A percentile compares a stretch with the other conserved stretches of the same genome.
These are phyloP conservation scores for Synanceia verrucosa DNA, from an alignment of 2,797 vertebrate species.

Conservation along the genomic window DNA sequence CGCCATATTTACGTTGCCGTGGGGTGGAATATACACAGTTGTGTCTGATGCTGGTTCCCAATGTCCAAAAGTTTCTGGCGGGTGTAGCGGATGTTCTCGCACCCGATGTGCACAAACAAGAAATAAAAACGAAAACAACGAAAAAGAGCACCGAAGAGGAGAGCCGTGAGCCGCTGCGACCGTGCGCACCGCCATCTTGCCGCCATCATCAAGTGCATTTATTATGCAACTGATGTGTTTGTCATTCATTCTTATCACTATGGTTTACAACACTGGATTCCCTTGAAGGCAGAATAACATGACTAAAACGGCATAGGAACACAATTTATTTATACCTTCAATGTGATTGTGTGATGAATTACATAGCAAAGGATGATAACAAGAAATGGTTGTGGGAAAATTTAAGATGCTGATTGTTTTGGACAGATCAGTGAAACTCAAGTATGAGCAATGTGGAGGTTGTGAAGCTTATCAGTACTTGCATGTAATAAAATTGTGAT, in stretches of 20 bases:
- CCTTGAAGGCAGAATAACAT: conserved; percentile 2
- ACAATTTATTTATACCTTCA: conserved; percentile 1
- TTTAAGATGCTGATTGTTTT: not conserved
- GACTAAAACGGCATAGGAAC: not conserved
- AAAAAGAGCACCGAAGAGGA: too few species aligned
- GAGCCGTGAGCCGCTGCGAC: too few species aligned
- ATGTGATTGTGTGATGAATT: not conserved
- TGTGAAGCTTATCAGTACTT: not conserved
- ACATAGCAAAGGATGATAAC: not conserved
- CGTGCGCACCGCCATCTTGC: too few species aligned
- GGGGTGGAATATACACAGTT: too few species aligned
- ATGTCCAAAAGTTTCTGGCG: too few species aligned
- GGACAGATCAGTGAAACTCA: not conserved
- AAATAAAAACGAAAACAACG: too few species aligned
- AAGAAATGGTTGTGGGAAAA: not conserved
- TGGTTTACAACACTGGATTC: not conserved
- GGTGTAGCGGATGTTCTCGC: too few species aligned
- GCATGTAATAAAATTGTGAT: not conserved
- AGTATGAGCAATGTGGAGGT: not conserved
- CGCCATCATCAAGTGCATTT: too few species aligned
- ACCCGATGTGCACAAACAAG: too few species aligned
- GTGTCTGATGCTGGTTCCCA: too few species aligned
- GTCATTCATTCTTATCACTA: conserved; percentile 25
- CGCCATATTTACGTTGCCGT: too few species aligned
- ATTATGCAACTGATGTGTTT: conserved; percentile 43